Evolutionary conservation across 30 jellyfish, hydroid and myxozoan genomes (phyloP), one percentile per base, ranked within the genome.

Genomic region (Hydractinia echinata): DNA sequence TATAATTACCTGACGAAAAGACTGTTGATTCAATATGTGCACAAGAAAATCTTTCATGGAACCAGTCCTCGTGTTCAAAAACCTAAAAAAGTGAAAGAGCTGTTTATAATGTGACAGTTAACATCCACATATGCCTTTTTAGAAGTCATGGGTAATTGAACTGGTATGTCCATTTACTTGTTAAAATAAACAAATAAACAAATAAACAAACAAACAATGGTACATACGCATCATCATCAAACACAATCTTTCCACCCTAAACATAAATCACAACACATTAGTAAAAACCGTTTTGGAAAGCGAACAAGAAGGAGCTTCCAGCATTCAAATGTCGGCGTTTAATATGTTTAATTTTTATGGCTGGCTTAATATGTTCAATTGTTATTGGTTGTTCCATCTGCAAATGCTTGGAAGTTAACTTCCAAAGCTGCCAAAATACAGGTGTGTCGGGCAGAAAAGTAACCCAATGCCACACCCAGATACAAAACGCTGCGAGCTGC

Each of bases 171-270:
- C 11, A 67, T 67, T 9, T 67, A 9, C 9, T 67, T 9, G 78
- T 11, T 9, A 20, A 9, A 67, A 67, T 8, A 67, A 67, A 67
- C 9, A 56, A 56, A 56, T 9, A 56, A 56, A 67, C 10, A 21
- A 71, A 71, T 4, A 71, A 7, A 71, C 5, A 18, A 68, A 68
- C 18, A 68, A n/a, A 21, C 7, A 53, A 76, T 6, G 53, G 20
- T 15, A 79, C 97, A 85, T 82, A 90, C 98, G 89, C 83, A 13
- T 87, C 96, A 68, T 91, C 98, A 55, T 91, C 96, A 60, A 91
- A 91, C 6, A 91, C 89, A 30, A 91, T 87, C 70, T 81, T 83
- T 14, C 96, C 98, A 83, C 96, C 98, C 98, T 91, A 68, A 9
- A 77, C 54, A 6, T 30, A 55, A 67, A 7, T 30, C 44, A 30